These are phyloP conservation scores for Ctenopoma kingsleyae DNA, from an alignment of 2,797 vertebrate species.

Conservation along the genomic window DNA sequence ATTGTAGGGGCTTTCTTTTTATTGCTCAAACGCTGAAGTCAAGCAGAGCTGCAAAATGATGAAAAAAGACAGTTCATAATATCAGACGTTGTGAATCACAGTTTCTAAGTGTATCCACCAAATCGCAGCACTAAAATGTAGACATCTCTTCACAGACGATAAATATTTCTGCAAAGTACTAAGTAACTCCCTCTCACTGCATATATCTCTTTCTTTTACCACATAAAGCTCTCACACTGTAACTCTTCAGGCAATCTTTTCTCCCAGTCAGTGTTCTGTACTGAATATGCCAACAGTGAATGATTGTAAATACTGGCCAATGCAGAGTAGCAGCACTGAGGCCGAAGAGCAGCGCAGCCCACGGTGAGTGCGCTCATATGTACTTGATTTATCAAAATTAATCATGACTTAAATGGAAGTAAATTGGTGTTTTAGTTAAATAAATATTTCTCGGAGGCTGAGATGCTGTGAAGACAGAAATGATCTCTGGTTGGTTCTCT, in stretches of 20 bases:
- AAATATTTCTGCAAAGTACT: constrained; percentile 63
- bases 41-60: constrained; percentile 46
- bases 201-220: constrained; percentile 59
- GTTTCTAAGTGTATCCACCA: constrained; percentile 40
- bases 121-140: constrained; percentile 46
- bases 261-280: constrained; percentile 38
- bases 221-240: constrained; percentile 64
- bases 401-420: constrained; percentile 40
- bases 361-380: constrained; percentile 13
- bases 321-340: constrained; percentile 25
- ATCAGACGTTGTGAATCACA: constrained; percentile 61
- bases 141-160: constrained; percentile 56
- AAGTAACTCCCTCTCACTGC: constrained; percentile 34
- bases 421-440: constrained; percentile 29
- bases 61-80: constrained; percentile 57
- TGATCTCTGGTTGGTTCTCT: not conserved
- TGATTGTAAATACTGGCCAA: constrained; percentile 27
- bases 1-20: constrained; percentile 48
- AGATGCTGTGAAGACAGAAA: not conserved
- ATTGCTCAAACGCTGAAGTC: constrained; percentile 56
- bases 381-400: constrained; percentile 15
- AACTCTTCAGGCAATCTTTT: constrained; percentile 52
- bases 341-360: constrained; percentile 22
- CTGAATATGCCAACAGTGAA: constrained; percentile 39
- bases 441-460: constrained; percentile 20